Evolutionary conservation across 1,140 invertebrate genomes (phyloP), one percentile per base, ranked within the genome.

Genomic region (Octopus sinensis): DNA sequence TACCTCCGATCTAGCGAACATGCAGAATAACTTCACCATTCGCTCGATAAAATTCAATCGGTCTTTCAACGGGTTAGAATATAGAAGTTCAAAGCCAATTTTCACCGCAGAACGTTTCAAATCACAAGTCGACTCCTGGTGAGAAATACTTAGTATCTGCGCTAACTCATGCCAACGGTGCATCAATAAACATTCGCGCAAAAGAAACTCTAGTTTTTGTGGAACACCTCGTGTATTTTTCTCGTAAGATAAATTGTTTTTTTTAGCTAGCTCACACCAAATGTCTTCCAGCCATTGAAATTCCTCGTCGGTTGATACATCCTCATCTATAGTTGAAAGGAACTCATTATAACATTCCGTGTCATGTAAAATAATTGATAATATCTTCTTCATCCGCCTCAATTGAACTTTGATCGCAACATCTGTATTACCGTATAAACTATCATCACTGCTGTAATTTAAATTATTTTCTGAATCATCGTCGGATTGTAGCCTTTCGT

Each of bases 21-120:
- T 5, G n/a, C 81, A 54, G 7, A 12, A 10, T 54, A 83, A 51
- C 12, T 53, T 52, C 73, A 81, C 82, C 78, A 85, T 52, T 62
- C 84, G 79, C 23, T 81, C 82, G 43, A 54, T 80, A 81, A 43
- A 9, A 71, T 68, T 12, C 54, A n/a, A 56, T 4, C 5, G 78
- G 23, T 80, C 56, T 30, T 43, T n/a, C 5, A 73, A 17, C 53
- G 53, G n/a, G 78, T 79, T n/a, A 9, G 12, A 7, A 52, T 81
- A 79, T 30, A 79, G 68, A 9, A 76, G n/a, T 51, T 75, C 76
- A 43, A 76, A 79, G 13, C 77, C 43, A 10, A 71, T 30, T 56
- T 73, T 76, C 75, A 0, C 5, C 30, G 17, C 52, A 13, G 76
- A n/a, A 13, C 23, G 17, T 30, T 77, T 17, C 9, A 73, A 17